Evolutionary conservation across 2,113 vertebrate species (phyloP).

Genomic region (Hiodon alosoides): DNA sequence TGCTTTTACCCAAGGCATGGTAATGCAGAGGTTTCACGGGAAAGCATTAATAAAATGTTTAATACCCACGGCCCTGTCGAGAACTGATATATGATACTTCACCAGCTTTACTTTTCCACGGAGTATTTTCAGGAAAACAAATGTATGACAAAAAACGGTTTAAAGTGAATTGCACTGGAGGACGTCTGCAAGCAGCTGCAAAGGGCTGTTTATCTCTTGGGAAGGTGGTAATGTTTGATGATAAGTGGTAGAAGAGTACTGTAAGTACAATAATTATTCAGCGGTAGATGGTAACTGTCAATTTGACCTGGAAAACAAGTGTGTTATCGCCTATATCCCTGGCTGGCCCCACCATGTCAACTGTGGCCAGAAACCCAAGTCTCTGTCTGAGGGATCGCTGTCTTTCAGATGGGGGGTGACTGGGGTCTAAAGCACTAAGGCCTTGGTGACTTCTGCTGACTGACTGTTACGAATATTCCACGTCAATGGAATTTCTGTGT

Average conservation of each 20-base stretch:
- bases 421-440: conserved; percentile 1
- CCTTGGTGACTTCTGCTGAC: conserved; percentile 29
- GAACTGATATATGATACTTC: too few species aligned
- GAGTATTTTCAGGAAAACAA: too few species aligned
- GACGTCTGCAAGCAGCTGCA: too few species aligned
- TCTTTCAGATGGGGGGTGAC: not conserved
- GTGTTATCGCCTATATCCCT: not conserved
- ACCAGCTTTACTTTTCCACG: too few species aligned
- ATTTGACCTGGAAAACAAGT: conserved; percentile 1
- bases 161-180: too few species aligned
- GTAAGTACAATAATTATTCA: not conserved
- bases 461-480: conserved; percentile 4
- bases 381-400: not conserved
- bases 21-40: too few species aligned
- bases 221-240: not conserved
- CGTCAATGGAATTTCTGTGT: not conserved
- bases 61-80: too few species aligned
- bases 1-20: too few species aligned
- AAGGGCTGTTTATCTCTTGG: not conserved
- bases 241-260: not conserved
- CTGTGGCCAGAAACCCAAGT: not conserved
- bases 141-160: too few species aligned
- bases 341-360: not conserved
- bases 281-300: not conserved
- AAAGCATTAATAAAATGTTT: too few species aligned